Percentiles rank a stretch among this genome's conserved stretches.
phyloP scores from a whole-genome alignment of 2,113 vertebrate genomes.

The Astatoreochromis straeleni region DNA sequence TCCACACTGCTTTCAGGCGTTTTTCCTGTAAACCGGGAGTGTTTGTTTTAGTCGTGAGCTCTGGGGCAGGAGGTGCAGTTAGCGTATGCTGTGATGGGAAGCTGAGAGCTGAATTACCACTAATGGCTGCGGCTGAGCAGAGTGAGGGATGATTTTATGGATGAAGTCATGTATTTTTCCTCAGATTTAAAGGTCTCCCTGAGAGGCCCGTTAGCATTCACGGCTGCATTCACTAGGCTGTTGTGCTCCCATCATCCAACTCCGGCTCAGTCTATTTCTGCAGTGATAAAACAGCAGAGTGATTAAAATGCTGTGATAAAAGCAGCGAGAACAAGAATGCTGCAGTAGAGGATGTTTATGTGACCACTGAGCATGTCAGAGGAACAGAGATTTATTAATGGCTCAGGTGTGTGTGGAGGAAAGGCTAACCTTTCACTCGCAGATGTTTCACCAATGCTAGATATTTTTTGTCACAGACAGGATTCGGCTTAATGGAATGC shows the following conservation, averaged over 20 bases:
- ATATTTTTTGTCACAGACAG: neutral
- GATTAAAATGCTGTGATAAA: constrained; percentile 46
- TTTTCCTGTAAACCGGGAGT: neutral
- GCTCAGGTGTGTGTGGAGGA: neutral
- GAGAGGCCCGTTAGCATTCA: constrained; percentile 7
- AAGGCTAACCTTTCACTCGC: neutral
- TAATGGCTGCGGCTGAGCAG: constrained; percentile 41
- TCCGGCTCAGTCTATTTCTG: constrained; percentile 24
- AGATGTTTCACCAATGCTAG: neutral
- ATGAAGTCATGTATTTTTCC: constrained; percentile 47
- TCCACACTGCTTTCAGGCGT: neutral
- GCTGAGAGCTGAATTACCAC: constrained; percentile 50
- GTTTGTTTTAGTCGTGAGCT: constrained; percentile 40
- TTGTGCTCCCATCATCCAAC: neutral
- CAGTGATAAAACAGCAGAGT: constrained; percentile 31
- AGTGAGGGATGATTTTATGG: constrained; percentile 43
- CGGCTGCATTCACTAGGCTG: neutral
- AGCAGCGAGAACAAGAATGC: neutral
- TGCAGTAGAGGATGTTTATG: constrained; percentile 5
- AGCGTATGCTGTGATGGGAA: constrained; percentile 30
- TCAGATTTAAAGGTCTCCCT: constrained; percentile 42
- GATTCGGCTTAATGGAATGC: neutral
- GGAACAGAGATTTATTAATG: constrained; percentile 1
- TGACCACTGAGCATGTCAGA: neutral
- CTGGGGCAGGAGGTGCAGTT: constrained; percentile 27